phyloP scores from a whole-genome alignment of 2,797 vertebrate genomes.

The Choloepus didactylus region DNA sequence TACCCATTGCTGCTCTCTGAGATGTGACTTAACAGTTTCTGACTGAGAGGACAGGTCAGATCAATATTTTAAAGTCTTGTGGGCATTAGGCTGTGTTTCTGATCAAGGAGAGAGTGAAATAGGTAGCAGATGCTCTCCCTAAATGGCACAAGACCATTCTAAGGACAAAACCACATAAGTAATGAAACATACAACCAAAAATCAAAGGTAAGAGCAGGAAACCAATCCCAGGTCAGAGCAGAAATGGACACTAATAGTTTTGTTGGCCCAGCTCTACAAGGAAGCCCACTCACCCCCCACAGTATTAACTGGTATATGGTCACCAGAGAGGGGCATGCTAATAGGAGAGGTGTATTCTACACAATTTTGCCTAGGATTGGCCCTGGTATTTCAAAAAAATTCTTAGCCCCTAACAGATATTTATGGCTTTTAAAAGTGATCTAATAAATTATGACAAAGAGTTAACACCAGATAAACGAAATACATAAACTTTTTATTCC shows the following conservation, averaged over 20 bases:
- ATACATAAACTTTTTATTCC: constrained; percentile 1
- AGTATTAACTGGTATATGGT: background rate
- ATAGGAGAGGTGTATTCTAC: background rate
- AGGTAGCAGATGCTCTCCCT: background rate
- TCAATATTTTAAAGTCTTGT: background rate
- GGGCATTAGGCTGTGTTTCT: background rate
- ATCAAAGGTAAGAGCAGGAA: background rate
- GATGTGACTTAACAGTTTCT: background rate
- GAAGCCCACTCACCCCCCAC: background rate
- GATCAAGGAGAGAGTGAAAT: background rate
- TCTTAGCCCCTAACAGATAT: background rate
- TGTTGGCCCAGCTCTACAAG: constrained; percentile 1
- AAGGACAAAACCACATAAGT: constrained; percentile 23
- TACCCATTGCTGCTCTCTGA: background rate
- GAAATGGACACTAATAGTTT: background rate
- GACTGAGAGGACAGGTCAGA: background rate
- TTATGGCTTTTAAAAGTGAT: background rate
- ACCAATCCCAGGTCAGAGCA: background rate
- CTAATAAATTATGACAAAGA: background rate
- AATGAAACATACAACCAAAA: constrained; percentile 27
- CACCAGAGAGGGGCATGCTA: background rate
- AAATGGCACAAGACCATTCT: constrained; percentile 12
- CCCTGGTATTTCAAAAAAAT: background rate
- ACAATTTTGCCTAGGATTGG: background rate
- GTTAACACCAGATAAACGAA: constrained; percentile 45